Evolutionary conservation across 2,113 vertebrate genomes (phyloP).

Genomic region (Mustela nigripes): DNA sequence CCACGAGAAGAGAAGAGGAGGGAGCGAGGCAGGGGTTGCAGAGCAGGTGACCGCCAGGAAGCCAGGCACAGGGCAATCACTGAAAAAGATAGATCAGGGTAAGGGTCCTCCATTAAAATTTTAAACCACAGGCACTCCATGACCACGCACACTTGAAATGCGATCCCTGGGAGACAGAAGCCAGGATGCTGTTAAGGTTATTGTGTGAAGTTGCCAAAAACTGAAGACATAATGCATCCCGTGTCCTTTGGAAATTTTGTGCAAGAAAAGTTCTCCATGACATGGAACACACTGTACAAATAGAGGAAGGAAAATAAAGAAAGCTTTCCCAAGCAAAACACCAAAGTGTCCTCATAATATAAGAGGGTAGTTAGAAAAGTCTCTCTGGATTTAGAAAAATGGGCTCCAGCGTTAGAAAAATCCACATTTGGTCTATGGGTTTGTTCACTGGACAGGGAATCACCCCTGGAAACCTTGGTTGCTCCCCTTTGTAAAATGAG

Average conservation of each 20-base stretch:
- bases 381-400: neutral
- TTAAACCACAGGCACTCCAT: constrained; percentile 17
- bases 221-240: neutral
- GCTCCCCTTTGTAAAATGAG: neutral
- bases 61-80: constrained; percentile 28
- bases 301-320: neutral
- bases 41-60: neutral
- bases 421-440: neutral
- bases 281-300: neutral
- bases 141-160: neutral
- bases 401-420: neutral
- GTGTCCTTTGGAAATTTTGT: constrained; percentile 51
- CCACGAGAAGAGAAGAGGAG: neutral
- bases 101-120: constrained; percentile 37
- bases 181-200: neutral
- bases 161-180: neutral
- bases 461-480: neutral
- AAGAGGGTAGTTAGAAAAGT: neutral
- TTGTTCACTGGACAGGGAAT: neutral
- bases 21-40: neutral
- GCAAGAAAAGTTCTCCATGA: constrained; percentile 29
- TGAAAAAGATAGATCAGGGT: constrained; percentile 19
- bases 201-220: constrained; percentile 63
- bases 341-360: neutral
- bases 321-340: neutral